Evolutionary conservation across 2,797 vertebrate species (phyloP).

Genomic region (Monodelphis domestica): DNA sequence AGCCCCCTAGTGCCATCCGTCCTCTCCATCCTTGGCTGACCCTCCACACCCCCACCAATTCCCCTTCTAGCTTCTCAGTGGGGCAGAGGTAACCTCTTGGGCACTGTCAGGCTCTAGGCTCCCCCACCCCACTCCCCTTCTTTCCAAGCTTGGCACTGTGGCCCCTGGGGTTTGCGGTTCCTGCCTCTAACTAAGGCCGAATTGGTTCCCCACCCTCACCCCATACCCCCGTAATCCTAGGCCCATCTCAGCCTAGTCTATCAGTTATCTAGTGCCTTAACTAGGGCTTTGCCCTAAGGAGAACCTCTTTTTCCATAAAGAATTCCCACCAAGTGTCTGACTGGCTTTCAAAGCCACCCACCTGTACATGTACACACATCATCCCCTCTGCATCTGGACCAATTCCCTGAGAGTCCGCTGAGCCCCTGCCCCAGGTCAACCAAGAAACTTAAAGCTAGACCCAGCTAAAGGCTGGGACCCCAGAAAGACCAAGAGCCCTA

Average conservation of each 20-base stretch:
- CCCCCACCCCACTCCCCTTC: background rate
- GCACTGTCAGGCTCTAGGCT: background rate
- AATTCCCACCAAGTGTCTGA: constrained; percentile 47
- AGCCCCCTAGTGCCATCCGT: background rate
- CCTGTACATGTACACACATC: background rate
- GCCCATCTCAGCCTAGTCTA: background rate
- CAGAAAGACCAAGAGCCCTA: too few species aligned
- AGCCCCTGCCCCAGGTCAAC: background rate
- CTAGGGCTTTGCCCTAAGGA: constrained; percentile 8
- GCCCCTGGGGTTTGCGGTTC: background rate
- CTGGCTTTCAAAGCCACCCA: constrained; percentile 37
- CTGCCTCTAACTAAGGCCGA: background rate
- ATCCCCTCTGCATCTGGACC: background rate
- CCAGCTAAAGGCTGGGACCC: background rate
- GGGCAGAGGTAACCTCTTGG: background rate
- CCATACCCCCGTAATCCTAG: background rate
- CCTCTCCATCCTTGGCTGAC: background rate
- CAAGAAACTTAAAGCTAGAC: background rate
- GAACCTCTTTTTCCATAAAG: constrained; percentile 2
- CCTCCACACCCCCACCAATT: too few species aligned
- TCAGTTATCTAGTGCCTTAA: constrained; percentile 74
- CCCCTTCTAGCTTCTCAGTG: too few species aligned
- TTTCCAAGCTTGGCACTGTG: background rate
- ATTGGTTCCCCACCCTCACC: background rate
- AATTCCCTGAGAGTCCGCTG: background rate